Percentiles rank a stretch among this genome's conserved stretches.
These are phyloP conservation scores for Hirtodrosophila alboralis DNA, from an alignment of 2,888 invertebrate species.

Conservation along the genomic window DNA sequence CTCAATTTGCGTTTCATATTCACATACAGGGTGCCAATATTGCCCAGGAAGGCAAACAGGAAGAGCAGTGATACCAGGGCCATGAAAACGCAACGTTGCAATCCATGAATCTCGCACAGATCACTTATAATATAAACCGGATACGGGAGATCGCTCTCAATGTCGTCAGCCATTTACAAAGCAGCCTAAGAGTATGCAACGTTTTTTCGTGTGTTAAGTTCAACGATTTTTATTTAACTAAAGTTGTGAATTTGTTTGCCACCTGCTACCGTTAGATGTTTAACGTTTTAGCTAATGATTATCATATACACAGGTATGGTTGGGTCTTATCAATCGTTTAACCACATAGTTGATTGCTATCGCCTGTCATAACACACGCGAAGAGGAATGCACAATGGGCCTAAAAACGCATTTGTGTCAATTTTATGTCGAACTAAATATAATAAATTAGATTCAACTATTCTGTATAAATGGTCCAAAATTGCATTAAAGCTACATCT, in stretches of 20 bases:
- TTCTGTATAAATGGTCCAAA: too few relatives aligned
- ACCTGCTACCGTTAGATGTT: constrained; percentile 22
- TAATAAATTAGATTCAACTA: too few relatives aligned
- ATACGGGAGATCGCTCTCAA: constrained; percentile 1
- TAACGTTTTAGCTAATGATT: constrained; percentile 25
- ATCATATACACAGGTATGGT: constrained; percentile 32
- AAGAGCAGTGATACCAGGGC: constrained; percentile 53
- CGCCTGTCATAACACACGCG: constrained; percentile 38
- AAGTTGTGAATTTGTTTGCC: constrained; percentile 11
- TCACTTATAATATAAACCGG: constrained; percentile 53
- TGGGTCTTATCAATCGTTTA: constrained; percentile 45
- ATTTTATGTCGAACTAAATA: background rate
- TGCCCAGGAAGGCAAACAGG: constrained; percentile 65
- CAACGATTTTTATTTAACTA: constrained; percentile 29
- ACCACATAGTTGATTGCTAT: constrained; percentile 42
- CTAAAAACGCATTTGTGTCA: background rate
- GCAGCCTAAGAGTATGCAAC: constrained; percentile 59
- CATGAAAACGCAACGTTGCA: constrained; percentile 54
- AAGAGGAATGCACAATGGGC: constrained; percentile 3
- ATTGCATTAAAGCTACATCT: too few relatives aligned
- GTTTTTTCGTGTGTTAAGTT: constrained; percentile 3
- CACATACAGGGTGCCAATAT: constrained; percentile 73
- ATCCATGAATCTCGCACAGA: constrained; percentile 55
- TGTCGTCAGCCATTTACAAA: constrained; percentile 40
- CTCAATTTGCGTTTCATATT: constrained; percentile 84